These are phyloP conservation scores for Urocynchramus pylzowi DNA, from an alignment of 2,113 vertebrate species.

Conservation along the genomic window DNA sequence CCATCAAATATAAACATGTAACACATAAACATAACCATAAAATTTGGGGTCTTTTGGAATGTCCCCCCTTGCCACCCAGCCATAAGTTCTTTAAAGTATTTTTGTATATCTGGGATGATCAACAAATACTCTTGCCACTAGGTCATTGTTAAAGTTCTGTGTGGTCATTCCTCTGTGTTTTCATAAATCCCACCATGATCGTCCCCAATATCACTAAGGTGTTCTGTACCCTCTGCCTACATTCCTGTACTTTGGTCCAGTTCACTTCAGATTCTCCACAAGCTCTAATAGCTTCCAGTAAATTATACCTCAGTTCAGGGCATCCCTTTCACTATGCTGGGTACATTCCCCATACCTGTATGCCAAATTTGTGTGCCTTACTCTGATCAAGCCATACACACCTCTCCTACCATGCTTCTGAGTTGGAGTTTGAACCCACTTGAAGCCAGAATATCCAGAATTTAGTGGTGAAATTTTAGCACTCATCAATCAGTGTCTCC, in stretches of 20 bases:
- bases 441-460: neutral
- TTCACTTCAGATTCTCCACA: neutral
- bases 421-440: neutral
- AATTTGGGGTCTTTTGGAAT: neutral
- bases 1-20: neutral
- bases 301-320: neutral
- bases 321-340: neutral
- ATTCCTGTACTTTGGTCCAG: neutral
- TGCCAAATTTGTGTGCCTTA: neutral
- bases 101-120: neutral
- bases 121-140: neutral
- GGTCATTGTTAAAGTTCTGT: neutral
- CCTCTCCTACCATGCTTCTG: neutral
- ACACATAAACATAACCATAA: neutral
- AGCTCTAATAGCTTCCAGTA: neutral
- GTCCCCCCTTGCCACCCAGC: neutral
- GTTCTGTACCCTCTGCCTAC: neutral
- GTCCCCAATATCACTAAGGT: neutral
- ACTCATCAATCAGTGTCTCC: rapidly evolving
- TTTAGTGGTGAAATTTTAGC: neutral
- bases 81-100: neutral
- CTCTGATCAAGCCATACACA: neutral
- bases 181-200: neutral
- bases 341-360: neutral
- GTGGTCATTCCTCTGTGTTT: neutral